These are phyloP conservation scores for Actinostola sp. DNA, from an alignment of 92 coral and sea anemone genomes.

Conservation along the genomic window DNA sequence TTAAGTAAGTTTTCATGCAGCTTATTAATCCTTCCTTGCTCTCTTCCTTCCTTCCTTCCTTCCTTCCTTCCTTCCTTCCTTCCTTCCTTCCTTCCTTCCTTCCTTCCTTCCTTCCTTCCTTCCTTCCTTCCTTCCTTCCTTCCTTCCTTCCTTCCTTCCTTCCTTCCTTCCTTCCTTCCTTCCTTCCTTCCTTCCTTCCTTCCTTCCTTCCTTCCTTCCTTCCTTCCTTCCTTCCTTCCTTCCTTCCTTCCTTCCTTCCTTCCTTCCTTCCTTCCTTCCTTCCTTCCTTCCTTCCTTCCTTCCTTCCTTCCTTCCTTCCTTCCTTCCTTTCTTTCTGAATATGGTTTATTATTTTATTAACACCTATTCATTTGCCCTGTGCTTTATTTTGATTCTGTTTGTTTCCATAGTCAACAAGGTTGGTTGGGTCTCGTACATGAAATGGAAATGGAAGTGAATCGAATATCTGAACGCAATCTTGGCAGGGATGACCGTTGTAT, in stretches of 20 bases:
- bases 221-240: no score
- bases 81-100: not conserved
- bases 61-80: not conserved
- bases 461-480: slow-evolving; percentile 89
- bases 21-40: slow-evolving; percentile 46
- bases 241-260: no score
- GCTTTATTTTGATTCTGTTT: not conserved
- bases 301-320: not conserved
- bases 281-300: not conserved
- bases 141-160: not conserved
- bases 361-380: no score
- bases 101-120: no score
- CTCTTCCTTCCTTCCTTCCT: not conserved
- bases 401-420: slow-evolving; percentile 75
- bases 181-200: not conserved
- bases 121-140: not conserved
- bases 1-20: slow-evolving; percentile 57
- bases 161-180: not conserved
- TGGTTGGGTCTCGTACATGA: slow-evolving; percentile 92
- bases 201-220: no score
- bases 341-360: no score
- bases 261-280: no score
- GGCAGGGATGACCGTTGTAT: slow-evolving; percentile 99
- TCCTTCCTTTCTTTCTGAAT: not conserved
- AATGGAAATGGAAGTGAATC: slow-evolving; percentile 90